A percentile compares a stretch with the other conserved stretches of the same genome.
Conservation (phyloP, 2,113 vertebrate genomes). For the Campylomormyrus tamandua region DNA sequence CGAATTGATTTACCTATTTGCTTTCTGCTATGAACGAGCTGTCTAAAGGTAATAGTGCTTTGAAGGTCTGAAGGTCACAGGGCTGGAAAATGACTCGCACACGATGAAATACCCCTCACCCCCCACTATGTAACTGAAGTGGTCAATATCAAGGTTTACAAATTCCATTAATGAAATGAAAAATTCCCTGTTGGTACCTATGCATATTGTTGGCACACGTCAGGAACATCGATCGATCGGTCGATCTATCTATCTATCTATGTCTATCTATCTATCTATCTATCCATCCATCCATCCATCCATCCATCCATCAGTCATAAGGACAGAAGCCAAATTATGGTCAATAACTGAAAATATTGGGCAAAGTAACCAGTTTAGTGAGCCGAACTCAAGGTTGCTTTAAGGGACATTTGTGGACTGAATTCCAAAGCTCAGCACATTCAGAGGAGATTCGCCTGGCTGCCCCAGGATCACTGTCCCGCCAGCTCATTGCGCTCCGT, state of each 20-base stretch:
- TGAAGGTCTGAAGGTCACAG: conserved; percentile 12
- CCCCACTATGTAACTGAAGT: background rate
- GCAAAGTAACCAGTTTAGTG: background rate
- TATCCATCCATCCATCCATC: background rate
- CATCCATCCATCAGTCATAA: background rate
- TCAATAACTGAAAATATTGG: background rate
- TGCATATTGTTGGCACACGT: background rate
- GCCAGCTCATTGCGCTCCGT: background rate
- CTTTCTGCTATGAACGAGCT: conserved; percentile 19
- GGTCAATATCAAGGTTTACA: background rate
- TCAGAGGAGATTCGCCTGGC: background rate
- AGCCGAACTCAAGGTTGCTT: background rate
- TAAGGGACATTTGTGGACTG: background rate
- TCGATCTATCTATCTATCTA: background rate
- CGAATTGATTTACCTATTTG: background rate
- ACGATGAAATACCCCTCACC: background rate
- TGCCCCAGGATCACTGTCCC: background rate
- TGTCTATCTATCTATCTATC: too few relatives aligned
- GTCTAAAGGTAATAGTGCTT: conserved; percentile 35
- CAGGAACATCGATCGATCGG: background rate
- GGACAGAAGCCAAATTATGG: background rate
- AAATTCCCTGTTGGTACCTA: background rate
- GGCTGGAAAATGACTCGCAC: conserved; percentile 23
- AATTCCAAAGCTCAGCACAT: background rate
- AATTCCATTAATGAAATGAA: background rate